These are phyloP conservation scores for Euleptes europaea DNA, from an alignment of 2,113 vertebrate genomes.

Conservation along the genomic window DNA sequence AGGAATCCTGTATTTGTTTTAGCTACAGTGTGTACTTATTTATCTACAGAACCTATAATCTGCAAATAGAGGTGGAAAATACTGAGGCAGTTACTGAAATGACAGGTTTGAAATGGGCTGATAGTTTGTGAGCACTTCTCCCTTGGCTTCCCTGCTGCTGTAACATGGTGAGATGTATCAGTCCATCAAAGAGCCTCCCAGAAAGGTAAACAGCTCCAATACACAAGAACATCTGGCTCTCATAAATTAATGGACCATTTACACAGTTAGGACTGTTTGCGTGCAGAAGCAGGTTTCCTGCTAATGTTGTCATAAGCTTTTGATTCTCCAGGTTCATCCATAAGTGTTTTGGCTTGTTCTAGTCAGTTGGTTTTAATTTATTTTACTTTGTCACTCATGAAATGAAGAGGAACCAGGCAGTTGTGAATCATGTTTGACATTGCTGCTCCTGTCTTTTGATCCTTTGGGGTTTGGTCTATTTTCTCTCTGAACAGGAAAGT, in stretches of 20 bases:
- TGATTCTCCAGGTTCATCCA: constrained; percentile 67
- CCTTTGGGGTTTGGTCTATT: constrained; percentile 65
- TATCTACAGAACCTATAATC: constrained; percentile 8
- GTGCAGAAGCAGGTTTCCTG: constrained; percentile 67
- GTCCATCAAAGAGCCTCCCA: constrained; percentile 61
- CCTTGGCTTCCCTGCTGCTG: constrained; percentile 31
- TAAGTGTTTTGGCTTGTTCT: constrained; percentile 66
- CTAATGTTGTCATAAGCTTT: constrained; percentile 68
- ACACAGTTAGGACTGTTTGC: constrained; percentile 70
- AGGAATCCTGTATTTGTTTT: constrained; percentile 27
- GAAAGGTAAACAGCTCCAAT: constrained; percentile 58
- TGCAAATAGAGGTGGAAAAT: constrained; percentile 33
- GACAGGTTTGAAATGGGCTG: neutral
- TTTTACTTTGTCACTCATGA: constrained; percentile 73
- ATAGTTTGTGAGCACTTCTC: constrained; percentile 34
- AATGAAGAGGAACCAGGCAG: constrained; percentile 65
- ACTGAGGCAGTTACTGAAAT: constrained; percentile 12
- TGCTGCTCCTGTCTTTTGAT: constrained; percentile 66
- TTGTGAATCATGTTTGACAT: constrained; percentile 68
- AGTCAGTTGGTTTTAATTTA: constrained; percentile 72
- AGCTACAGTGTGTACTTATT: neutral
- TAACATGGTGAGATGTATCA: constrained; percentile 62
- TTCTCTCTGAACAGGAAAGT: constrained; percentile 62
- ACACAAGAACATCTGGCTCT: constrained; percentile 67
- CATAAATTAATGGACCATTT: constrained; percentile 74